Base-by-base conservation (phyloP, 2,797 vertebrate species). In the Acridotheres tristis region DNA sequence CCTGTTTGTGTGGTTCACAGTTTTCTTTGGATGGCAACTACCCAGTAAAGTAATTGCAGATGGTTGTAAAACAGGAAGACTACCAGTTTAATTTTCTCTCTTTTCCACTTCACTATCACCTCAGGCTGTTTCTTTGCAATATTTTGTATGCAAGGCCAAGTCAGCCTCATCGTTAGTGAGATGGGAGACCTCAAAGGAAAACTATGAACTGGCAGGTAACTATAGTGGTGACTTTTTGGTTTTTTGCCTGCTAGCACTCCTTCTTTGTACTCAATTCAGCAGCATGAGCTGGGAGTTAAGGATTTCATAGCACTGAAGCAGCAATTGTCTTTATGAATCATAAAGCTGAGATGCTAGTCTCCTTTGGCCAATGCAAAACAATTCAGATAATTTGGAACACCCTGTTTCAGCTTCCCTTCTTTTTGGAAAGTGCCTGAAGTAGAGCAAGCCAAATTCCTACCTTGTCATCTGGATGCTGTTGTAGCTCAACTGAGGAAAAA, bases 21-120 rank as follows among this genome's bases (percentile, higher is more conserved):
- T 85, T 92, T 84, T 69, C 68, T 93, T 89, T 51, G 82, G 53
- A 72, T 85, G 82, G 32, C 75, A 73, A 53, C 76, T 88, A 34
- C 72, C 53, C 47, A 55, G 57, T 45, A 57, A 19, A 25, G 63
- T 68, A 85, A 74, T 71, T 81, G 81, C 57, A 80, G 57, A 22
- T 89, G 51, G 61, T 38, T 91, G 63, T 89, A 86, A 92, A 91
- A 57, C 25, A 80, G 72, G 55, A 92, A 77, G 71, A 26, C 50
- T 83, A 65, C 72, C 45, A 29, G 40, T 95, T 94, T 92, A 91
- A 94, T 94, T 91, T 94, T 54, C 57, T 79, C 34, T 74, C 29
- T 51, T 74, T 96, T 85, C 78, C 54, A 58, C 78, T 89, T 85
- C 73, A 93, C 9, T 75, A 25, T 67, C 51, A 72, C 81, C 0